Conservation (phyloP, 1,140 invertebrate genomes). For the Eupristina koningsbergeri region DNA sequence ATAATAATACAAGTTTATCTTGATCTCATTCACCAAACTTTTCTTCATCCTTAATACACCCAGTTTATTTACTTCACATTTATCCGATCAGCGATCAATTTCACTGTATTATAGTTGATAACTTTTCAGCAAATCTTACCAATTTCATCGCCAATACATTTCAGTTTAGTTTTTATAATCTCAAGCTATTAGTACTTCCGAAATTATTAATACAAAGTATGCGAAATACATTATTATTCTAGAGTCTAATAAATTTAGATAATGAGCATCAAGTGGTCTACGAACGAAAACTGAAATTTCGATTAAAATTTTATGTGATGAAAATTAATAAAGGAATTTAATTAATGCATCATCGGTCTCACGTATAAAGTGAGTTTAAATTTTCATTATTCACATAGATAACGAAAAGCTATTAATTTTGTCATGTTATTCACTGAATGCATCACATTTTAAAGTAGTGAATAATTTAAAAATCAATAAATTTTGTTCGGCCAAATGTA, state of each 20-base stretch:
- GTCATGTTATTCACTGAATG: background rate
- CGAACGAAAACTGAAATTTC: background rate
- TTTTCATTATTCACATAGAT: background rate
- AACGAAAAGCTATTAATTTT: background rate
- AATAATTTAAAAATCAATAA: too few species aligned
- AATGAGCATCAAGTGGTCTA: background rate
- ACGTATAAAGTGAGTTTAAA: background rate
- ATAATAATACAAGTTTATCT: slow-evolving; percentile 6
- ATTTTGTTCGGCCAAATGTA: too few species aligned
- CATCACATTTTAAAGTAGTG: too few species aligned
- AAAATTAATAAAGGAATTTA: background rate
- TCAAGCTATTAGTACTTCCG: background rate
- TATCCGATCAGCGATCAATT: background rate
- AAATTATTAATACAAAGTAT: background rate
- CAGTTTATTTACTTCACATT: background rate
- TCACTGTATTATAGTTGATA: background rate
- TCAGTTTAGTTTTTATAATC: background rate
- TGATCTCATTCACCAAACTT: background rate
- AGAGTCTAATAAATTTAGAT: background rate
- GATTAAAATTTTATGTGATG: background rate
- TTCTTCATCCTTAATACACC: background rate
- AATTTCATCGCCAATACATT: background rate
- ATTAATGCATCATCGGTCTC: background rate
- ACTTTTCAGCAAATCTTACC: background rate
- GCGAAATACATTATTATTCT: background rate